Base-by-base conservation (phyloP, 23 tunicate species). In the Clavelina lepadiformis region DNA sequence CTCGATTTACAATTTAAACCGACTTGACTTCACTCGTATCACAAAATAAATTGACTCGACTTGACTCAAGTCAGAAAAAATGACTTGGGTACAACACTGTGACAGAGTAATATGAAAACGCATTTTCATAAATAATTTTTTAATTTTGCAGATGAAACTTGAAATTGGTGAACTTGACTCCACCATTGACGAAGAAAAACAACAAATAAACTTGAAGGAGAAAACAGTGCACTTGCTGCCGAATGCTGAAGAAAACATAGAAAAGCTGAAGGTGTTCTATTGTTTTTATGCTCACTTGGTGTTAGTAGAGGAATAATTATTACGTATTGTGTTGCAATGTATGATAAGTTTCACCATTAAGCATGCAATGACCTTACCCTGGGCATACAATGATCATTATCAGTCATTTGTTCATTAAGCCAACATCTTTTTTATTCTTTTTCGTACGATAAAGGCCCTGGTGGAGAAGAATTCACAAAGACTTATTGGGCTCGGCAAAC, bases 191-290 rank as follows among this genome's bases (percentile, higher is more conserved):
- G 68, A 80, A 35, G 80, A 36, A 59, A 65, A 67, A 31, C 65
- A 80, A 52, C 68, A 80, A 22, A 46, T 89, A 18, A 77, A 74
- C 19, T 24, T 78, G 35, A 80, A 89, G 44, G 63, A 70, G 52
- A 89, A 81, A 81, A 78, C 85, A 1, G 60, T 82, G 33, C 56
- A 81, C 29, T 52, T 89, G 44, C 61, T 89, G 49, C 83, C 97
- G 3, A 79, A 89, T 50, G 83, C 89, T 31, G 91, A 81, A 33
- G 89, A 89, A 71, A 89, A 72, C 58, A 81, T 89, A 49, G 89
- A 56, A 26, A 89, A 89, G 62, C 55, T 89, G 33, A 38, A 89
- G 76, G 97, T 89, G 46, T 54, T 54, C 20, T 54, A 54, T 54
- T 21, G 59, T 15, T 6, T 20, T 19, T 35, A 26, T 35, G 54